These are phyloP conservation scores for Gymnoscopelus braueri DNA, from an alignment of 2,797 vertebrate genomes.

Conservation along the genomic window DNA sequence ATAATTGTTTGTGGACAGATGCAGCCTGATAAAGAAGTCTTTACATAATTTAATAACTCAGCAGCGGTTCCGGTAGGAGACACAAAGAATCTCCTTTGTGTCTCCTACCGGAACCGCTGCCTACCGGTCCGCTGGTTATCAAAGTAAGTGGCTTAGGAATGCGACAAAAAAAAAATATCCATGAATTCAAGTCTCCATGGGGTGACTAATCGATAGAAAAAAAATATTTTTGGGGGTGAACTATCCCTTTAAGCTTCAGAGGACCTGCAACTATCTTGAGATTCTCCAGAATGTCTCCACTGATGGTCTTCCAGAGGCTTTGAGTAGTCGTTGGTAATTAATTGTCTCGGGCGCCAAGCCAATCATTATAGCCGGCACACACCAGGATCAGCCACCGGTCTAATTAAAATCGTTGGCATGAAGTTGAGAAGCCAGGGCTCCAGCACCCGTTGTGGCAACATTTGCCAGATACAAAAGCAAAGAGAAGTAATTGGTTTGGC, in stretches of 20 bases:
- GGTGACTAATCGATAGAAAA: too few species aligned
- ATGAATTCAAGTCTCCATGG: too few species aligned
- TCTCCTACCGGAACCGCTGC: too few species aligned
- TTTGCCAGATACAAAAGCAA: conserved; percentile 49
- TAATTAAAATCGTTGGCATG: conserved; percentile 69
- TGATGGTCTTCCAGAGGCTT: conserved; percentile 41
- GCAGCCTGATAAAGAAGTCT: not conserved
- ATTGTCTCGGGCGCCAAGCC: conserved; percentile 55
- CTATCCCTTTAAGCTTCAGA: not conserved
- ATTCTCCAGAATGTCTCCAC: conserved; percentile 43
- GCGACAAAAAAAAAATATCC: too few species aligned
- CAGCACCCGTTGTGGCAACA: conserved; percentile 9
- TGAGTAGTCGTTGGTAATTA: conserved; percentile 58
- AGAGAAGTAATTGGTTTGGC: conserved; percentile 49
- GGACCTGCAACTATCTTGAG: conserved; percentile 10
- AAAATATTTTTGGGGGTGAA: too few species aligned
- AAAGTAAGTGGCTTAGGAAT: too few species aligned
- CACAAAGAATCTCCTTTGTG: too few species aligned
- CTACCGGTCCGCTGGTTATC: too few species aligned
- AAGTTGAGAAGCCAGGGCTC: conserved; percentile 42
- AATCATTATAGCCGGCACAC: conserved; percentile 52
- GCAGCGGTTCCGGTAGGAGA: too few species aligned
- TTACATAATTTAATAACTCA: too few species aligned
- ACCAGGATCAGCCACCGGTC: conserved; percentile 58
- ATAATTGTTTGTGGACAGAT: not conserved